Evolutionary conservation across 2,797 vertebrate genomes (phyloP).

Genomic region (Podarcis siculus): DNA sequence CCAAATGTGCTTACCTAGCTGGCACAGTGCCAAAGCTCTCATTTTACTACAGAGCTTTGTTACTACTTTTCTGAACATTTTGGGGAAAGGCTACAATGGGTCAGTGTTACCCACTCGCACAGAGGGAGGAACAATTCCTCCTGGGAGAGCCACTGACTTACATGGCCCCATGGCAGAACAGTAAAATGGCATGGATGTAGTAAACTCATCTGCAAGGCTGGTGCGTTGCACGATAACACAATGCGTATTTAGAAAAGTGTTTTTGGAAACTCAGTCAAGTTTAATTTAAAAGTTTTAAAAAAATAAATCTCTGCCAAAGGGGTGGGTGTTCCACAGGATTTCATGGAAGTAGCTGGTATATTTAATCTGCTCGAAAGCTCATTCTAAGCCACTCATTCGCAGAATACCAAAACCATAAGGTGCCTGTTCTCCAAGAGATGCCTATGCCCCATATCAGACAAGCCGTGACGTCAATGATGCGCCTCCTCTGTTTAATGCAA

Average conservation of each 20-base stretch:
- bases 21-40: neutral
- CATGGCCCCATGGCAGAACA: neutral
- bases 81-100: neutral
- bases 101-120: neutral
- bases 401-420: neutral
- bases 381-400: neutral
- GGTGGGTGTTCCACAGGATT: neutral
- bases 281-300: neutral
- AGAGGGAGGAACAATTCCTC: neutral
- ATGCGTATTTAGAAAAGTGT: neutral
- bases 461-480: neutral
- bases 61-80: neutral
- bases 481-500: constrained; percentile 15
- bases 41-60: neutral
- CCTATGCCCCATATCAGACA: neutral
- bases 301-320: neutral
- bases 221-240: neutral
- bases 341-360: neutral
- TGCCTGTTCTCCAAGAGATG: neutral
- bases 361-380: neutral
- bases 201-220: neutral
- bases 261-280: neutral
- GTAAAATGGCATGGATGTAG: neutral
- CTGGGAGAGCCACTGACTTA: neutral
- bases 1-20: neutral